Evolutionary conservation across 1,140 invertebrate species (phyloP).

Genomic region (Formica selysi): DNA sequence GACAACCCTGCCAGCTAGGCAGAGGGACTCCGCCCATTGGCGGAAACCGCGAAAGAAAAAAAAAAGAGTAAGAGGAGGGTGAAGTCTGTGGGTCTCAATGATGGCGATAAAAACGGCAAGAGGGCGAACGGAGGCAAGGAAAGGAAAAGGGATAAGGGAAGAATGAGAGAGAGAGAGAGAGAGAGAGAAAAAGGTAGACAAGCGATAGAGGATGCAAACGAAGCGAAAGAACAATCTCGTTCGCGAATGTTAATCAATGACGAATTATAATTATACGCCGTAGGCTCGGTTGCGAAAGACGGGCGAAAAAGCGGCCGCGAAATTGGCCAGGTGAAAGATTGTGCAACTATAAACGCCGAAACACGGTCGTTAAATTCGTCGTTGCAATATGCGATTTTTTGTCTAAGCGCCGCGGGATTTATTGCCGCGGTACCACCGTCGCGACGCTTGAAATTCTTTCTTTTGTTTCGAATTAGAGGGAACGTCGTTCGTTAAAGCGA

Average conservation of each 20-base stretch:
- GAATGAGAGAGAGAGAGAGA: constrained; percentile 32
- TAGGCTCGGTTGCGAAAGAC: neutral
- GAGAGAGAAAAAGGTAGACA: neutral
- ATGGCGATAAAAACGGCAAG: constrained; percentile 76
- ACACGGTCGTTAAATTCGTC: constrained; percentile 61
- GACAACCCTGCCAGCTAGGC: constrained; percentile 75
- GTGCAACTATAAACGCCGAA: constrained; percentile 51
- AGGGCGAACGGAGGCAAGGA: constrained; percentile 56
- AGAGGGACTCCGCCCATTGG: constrained; percentile 80
- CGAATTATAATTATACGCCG: constrained; percentile 75
- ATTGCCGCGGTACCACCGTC: neutral
- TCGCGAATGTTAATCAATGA: constrained; percentile 78
- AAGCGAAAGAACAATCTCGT: constrained; percentile 60
- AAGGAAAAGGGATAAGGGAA: constrained; percentile 45
- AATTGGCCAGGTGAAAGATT: constrained; percentile 53
- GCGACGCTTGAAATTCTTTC: constrained; percentile 21
- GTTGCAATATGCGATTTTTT: constrained; percentile 40
- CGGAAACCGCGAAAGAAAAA: constrained; percentile 74
- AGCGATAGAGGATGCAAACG: constrained; percentile 35
- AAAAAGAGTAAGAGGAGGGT: constrained; percentile 67
- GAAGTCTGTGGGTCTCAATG: constrained; percentile 71
- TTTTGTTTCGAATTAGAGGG: constrained; percentile 4
- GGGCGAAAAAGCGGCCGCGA: constrained; percentile 38
- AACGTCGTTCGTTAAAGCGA: neutral
- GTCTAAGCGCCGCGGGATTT: constrained; percentile 33